phyloP scores from a whole-genome alignment of 2,888 invertebrate species.

The Sericinus montela region DNA sequence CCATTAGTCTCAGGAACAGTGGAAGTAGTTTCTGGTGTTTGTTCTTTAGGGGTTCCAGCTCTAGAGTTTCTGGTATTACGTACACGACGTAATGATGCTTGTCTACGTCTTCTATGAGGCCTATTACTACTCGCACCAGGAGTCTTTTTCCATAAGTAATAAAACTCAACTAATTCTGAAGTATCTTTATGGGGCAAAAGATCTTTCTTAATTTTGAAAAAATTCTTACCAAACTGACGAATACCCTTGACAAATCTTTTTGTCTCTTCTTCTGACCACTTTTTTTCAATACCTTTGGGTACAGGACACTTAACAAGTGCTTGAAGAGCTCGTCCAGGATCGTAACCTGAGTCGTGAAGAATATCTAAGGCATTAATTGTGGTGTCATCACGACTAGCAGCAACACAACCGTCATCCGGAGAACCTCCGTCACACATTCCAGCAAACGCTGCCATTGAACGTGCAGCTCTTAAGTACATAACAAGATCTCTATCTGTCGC shows the following conservation, averaged over 20 bases:
- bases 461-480: slow-evolving; percentile 97
- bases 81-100: slow-evolving; percentile 91
- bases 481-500: slow-evolving; percentile 96
- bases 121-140: slow-evolving; percentile 98
- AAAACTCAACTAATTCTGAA: slow-evolving; percentile 98
- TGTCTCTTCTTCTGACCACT: slow-evolving; percentile 98
- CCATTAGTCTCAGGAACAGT: slow-evolving; percentile 73
- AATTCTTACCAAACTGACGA: slow-evolving; percentile 99
- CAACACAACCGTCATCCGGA: slow-evolving; percentile 97
- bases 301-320: slow-evolving; percentile 98
- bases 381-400: slow-evolving; percentile 97
- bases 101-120: slow-evolving; percentile 93
- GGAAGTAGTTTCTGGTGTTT: slow-evolving; percentile 81
- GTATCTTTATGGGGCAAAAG: slow-evolving; percentile 98
- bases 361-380: slow-evolving; percentile 98
- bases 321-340: slow-evolving; percentile 97
- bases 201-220: slow-evolving; percentile 98
- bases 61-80: slow-evolving; percentile 93
- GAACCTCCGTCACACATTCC: slow-evolving; percentile 99
- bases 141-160: slow-evolving; percentile 99
- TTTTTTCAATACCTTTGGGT: slow-evolving; percentile 97
- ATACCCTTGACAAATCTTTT: slow-evolving; percentile 99
- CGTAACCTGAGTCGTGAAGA: slow-evolving; percentile 97
- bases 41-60: slow-evolving; percentile 87
- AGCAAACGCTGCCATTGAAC: slow-evolving; percentile 99